These are phyloP conservation scores for Eupithecia insigniata DNA, from an alignment of 2,888 invertebrate genomes.

Conservation along the genomic window DNA sequence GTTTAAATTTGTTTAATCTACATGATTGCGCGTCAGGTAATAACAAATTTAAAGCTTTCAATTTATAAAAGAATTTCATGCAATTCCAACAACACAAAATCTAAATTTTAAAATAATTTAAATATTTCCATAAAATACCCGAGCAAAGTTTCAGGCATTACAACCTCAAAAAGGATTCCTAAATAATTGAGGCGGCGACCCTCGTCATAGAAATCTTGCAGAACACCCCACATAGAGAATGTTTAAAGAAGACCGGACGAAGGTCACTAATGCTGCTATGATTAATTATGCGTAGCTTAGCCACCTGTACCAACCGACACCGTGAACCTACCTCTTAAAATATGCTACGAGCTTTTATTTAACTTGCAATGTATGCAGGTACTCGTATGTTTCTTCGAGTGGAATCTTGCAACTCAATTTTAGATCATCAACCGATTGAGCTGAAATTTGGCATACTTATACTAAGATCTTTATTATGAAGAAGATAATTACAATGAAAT, in stretches of 20 bases:
- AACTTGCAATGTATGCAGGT: too few species aligned
- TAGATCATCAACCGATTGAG: too few species aligned
- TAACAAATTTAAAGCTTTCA: neutral
- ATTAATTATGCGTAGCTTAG: slow-evolving; percentile 40
- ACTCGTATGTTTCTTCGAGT: too few species aligned
- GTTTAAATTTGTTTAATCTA: neutral
- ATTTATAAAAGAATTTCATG: too few species aligned
- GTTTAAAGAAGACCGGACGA: slow-evolving; percentile 45
- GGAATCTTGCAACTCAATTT: too few species aligned
- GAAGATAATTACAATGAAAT: too few species aligned
- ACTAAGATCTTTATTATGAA: too few species aligned
- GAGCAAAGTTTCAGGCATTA: neutral
- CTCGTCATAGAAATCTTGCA: slow-evolving; percentile 58
- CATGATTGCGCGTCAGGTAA: neutral
- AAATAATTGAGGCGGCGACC: slow-evolving; percentile 54
- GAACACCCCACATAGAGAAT: slow-evolving; percentile 47
- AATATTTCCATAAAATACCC: neutral
- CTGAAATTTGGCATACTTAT: too few species aligned
- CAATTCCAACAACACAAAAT: neutral
- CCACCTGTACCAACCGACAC: slow-evolving; percentile 25
- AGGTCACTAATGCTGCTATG: slow-evolving; percentile 29
- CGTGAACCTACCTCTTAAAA: neutral
- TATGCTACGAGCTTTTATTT: too few species aligned
- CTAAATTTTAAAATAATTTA: neutral
- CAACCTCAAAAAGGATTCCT: slow-evolving; percentile 7